phyloP scores from a whole-genome alignment of 1,140 invertebrate species.

The Brachionus asplanchnoidis region DNA sequence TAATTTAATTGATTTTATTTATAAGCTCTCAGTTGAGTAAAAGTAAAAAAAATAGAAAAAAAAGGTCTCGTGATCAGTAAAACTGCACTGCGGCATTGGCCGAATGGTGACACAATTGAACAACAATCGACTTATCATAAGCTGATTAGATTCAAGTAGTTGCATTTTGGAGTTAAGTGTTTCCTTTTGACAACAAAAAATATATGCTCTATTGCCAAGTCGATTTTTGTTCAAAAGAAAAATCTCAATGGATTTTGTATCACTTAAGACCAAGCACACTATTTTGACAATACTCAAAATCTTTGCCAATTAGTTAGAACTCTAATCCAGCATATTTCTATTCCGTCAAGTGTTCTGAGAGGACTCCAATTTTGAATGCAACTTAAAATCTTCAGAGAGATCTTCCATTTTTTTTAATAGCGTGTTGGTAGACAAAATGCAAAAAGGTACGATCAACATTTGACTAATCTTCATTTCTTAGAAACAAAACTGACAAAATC shows the following conservation, averaged over 20 bases:
- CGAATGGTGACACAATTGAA: background rate
- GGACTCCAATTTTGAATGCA: background rate
- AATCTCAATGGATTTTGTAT: background rate
- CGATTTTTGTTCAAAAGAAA: background rate
- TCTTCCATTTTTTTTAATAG: background rate
- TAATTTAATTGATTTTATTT: background rate
- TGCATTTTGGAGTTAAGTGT: background rate
- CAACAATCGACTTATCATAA: background rate
- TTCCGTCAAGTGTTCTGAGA: slow-evolving; percentile 8
- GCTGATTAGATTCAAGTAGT: background rate
- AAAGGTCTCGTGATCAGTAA: background rate
- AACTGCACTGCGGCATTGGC: background rate
- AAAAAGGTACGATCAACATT: background rate
- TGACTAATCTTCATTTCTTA: background rate
- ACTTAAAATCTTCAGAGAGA: background rate
- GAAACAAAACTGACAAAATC: background rate
- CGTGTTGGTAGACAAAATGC: background rate
- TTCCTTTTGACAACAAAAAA: background rate
- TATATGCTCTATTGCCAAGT: background rate
- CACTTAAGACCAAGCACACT: background rate
- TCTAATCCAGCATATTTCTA: background rate
- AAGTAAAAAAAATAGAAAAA: background rate
- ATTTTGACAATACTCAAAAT: slow-evolving; percentile 7
- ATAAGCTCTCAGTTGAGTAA: background rate
- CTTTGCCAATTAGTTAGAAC: background rate